A percentile compares a stretch with the other conserved stretches of the same genome.
phyloP scores from a whole-genome alignment of 1,140 invertebrate species.

The Tribolium madens region DNA sequence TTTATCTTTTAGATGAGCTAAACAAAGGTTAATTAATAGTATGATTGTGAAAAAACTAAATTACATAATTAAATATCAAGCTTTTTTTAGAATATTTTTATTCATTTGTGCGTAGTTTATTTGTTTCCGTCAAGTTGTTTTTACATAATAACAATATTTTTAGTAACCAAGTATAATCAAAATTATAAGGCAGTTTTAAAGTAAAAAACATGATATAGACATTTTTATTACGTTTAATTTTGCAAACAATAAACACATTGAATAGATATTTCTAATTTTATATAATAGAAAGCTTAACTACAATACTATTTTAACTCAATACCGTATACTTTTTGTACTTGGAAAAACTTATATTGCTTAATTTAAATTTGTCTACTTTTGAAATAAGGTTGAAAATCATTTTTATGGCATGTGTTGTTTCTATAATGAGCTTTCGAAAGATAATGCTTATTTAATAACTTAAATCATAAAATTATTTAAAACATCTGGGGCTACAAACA shows the following conservation, averaged over 20 bases:
- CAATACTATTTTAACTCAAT: background rate
- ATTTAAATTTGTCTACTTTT: slow-evolving; percentile 10
- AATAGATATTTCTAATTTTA: background rate
- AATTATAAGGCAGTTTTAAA: background rate
- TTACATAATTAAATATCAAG: no score
- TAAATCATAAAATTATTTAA: no score
- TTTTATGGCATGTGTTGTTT: background rate
- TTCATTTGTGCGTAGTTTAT: no score
- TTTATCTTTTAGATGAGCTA: no score
- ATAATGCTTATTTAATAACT: background rate
- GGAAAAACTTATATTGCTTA: background rate
- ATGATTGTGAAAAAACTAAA: no score
- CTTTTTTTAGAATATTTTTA: no score
- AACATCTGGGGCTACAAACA: background rate
- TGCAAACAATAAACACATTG: background rate
- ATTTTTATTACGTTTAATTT: background rate
- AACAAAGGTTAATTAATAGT: no score
- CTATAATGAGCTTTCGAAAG: background rate
- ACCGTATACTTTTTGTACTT: background rate
- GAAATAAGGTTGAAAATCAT: background rate
- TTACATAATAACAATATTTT: no score
- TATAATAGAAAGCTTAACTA: background rate
- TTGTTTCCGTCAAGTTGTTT: no score
- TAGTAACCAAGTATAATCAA: background rate
- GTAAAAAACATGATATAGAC: background rate